phyloP scores from a whole-genome alignment of 1,140 invertebrate genomes.

The Coptotermes formosanus region DNA sequence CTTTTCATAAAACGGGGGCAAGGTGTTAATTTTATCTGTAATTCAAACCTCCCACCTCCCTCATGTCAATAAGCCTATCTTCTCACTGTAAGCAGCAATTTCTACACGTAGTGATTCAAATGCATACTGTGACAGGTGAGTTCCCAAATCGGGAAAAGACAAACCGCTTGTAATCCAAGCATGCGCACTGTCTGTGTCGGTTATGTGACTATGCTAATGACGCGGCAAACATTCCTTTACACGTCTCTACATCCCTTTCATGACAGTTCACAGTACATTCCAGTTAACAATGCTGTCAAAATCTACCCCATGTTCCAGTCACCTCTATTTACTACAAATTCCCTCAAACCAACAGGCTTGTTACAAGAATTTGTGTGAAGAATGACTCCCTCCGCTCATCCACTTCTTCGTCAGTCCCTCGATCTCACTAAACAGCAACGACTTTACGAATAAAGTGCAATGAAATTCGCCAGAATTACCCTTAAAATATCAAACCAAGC shows the following conservation, averaged over 20 bases:
- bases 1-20: too few species aligned
- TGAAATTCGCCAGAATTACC: too few species aligned
- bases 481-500: too few species aligned
- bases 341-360: too few species aligned
- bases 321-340: too few species aligned
- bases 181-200: not conserved
- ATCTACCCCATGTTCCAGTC: not conserved
- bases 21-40: too few species aligned
- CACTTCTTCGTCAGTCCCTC: too few species aligned
- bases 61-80: not conserved
- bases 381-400: too few species aligned
- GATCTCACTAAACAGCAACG: too few species aligned
- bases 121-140: not conserved
- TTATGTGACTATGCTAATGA: not conserved
- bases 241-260: not conserved
- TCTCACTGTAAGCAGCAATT: not conserved
- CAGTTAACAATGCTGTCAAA: not conserved
- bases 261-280: not conserved
- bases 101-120: not conserved
- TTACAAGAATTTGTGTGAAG: too few species aligned
- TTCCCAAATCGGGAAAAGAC: not conserved
- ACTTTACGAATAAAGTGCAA: too few species aligned
- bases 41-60: too few species aligned
- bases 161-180: not conserved
- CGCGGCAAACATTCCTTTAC: not conserved